phyloP scores from a whole-genome alignment of 2,113 vertebrate species.

The Octodon degus region DNA sequence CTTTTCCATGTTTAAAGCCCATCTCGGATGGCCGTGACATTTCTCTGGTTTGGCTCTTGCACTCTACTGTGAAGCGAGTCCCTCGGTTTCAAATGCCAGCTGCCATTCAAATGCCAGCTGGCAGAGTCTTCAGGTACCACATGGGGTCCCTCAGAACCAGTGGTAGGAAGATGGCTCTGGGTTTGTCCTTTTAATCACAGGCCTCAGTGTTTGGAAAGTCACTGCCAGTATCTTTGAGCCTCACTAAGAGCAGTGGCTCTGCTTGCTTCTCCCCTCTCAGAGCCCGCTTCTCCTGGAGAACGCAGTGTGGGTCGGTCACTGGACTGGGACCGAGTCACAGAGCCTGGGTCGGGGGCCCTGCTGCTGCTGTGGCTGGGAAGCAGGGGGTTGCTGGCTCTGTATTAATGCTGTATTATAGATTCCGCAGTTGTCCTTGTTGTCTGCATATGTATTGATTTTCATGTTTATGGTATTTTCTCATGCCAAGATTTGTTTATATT shows the following conservation, averaged over 20 bases:
- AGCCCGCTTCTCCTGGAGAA: background rate
- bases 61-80: background rate
- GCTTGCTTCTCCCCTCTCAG: slow-evolving; percentile 16
- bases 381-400: slow-evolving; percentile 62
- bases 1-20: slow-evolving; percentile 20
- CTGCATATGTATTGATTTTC: slow-evolving; percentile 84
- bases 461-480: slow-evolving; percentile 80
- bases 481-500: slow-evolving; percentile 86
- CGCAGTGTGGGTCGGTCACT: background rate
- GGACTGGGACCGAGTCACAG: background rate
- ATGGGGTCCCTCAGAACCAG: background rate
- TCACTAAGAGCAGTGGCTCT: background rate
- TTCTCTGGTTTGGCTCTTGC: background rate
- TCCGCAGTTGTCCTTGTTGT: slow-evolving; percentile 81
- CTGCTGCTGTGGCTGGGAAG: background rate
- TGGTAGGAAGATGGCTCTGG: background rate
- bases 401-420: slow-evolving; percentile 85
- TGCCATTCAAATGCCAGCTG: background rate
- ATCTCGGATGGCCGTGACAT: background rate
- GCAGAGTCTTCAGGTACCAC: background rate
- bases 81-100: background rate
- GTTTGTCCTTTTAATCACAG: slow-evolving; percentile 55
- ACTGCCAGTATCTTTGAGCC: slow-evolving; percentile 12
- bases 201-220: slow-evolving; percentile 29
- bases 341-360: background rate